Base-by-base conservation (phyloP, 2,888 invertebrate genomes). In the Mechanitis messenoides region DNA sequence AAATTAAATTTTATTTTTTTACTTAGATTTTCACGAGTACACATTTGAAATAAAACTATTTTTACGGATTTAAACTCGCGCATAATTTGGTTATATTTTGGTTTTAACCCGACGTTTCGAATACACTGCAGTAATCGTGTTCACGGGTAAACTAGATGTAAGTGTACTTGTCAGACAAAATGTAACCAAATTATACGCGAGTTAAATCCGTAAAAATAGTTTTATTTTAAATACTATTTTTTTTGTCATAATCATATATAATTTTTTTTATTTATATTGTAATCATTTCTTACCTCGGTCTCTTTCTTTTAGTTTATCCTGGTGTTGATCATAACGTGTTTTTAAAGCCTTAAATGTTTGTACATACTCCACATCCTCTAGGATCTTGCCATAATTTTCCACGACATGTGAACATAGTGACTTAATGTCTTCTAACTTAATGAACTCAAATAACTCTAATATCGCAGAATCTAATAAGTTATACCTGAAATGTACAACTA, bases 401-500 rank as follows among this genome's bases (percentile, higher is more conserved):
- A 98, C 97, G 71, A 99, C 95, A 86, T 99, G 97, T 64, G 95
- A 94, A 91, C 95, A 96, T 72, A 97, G 91, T 53, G 95, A 94
- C 86, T 96, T 97, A 65, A 97, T 95, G 82, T 97, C 97, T 90
- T 97, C 97, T 85, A 96, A 89, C 92, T 96, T 97, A 71, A 99
- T 98, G 89, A 97, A 99, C 91, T 99, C 99, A 91, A 99, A 99
- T 92, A 99, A 93, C 91, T 99, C 99, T 83, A 99, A 93, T 83
- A 99, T 97, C 70, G 99, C 99, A 38, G 99, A 99, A 89, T 99
- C 99, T 74, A 99, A 92, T 73, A 99, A 93, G 91, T 99, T 99
- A 90, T 99, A 99, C 78, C 91, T 91, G 82, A 35, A 87, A 64
- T 42, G 46, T 46, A 54, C 33, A 33, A 20, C 38, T 46, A 11